These are phyloP conservation scores for Hyposoter dolosus DNA, from an alignment of 2,888 invertebrate species.

Conservation along the genomic window DNA sequence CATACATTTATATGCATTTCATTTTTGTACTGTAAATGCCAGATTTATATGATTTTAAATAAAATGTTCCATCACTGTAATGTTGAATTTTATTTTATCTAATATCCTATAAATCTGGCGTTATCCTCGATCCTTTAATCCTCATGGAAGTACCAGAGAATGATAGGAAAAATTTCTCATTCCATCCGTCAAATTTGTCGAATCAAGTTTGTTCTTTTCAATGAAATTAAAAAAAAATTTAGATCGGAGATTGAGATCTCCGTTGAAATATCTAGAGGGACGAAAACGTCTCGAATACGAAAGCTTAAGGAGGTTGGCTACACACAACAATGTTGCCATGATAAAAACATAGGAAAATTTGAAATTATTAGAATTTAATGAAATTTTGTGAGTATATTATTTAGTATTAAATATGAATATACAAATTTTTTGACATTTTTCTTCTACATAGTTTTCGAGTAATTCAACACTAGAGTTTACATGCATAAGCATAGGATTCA, in stretches of 20 bases:
- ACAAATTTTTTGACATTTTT: no score
- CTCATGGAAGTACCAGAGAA: neutral
- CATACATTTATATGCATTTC: slow-evolving; percentile 25
- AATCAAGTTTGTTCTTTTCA: neutral
- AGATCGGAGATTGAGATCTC: neutral
- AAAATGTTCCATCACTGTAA: slow-evolving; percentile 75
- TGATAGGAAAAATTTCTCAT: neutral
- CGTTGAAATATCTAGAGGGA: neutral
- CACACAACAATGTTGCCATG: no score
- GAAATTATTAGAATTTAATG: no score
- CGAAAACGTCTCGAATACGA: neutral
- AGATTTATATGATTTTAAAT: slow-evolving; percentile 83
- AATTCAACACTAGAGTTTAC: no score
- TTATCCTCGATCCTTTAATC: slow-evolving; percentile 58
- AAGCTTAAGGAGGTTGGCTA: no score
- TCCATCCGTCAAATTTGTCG: neutral
- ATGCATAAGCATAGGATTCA: no score
- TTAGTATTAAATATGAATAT: no score
- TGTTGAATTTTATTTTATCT: slow-evolving; percentile 74
- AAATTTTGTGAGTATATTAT: no score
- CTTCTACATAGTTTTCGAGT: no score
- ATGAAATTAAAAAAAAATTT: neutral
- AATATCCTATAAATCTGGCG: slow-evolving; percentile 83
- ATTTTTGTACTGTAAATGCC: slow-evolving; percentile 77
- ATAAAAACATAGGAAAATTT: no score